phyloP scores from a whole-genome alignment of 2,113 vertebrate species.

The Salvelinus fontinalis region DNA sequence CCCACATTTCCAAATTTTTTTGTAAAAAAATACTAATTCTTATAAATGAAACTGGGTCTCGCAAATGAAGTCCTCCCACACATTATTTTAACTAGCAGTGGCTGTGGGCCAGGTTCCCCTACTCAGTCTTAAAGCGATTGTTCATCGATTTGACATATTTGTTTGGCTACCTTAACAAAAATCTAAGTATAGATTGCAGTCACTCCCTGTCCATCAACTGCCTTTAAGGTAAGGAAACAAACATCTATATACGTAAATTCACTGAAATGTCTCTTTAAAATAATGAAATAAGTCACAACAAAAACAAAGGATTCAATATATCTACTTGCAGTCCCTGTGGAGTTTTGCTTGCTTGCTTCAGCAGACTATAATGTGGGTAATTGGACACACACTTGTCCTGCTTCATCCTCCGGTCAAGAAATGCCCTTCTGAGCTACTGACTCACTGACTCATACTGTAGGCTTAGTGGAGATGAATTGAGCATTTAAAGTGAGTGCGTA shows the following conservation, averaged over 20 bases:
- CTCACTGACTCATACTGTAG: neutral
- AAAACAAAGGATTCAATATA: neutral
- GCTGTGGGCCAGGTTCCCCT: neutral
- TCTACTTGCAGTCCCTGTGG: too few species aligned
- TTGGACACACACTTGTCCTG: neutral
- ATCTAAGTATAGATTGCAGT: too few species aligned
- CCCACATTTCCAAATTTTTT: too few species aligned
- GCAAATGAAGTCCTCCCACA: neutral
- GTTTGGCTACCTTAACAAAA: too few species aligned
- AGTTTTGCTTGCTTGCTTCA: too few species aligned
- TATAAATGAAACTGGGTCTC: neutral
- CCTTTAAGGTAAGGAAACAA: too few species aligned
- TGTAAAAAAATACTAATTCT: neutral
- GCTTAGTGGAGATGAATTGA: too few species aligned
- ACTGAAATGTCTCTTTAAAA: neutral
- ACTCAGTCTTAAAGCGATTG: too few species aligned
- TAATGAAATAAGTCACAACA: neutral
- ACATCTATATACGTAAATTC: too few species aligned
- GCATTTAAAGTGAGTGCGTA: too few species aligned
- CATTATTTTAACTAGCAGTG: neutral
- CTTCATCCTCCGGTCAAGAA: neutral
- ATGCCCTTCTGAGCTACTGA: neutral
- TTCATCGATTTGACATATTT: too few species aligned
- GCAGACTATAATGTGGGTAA: neutral
- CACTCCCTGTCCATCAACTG: too few species aligned